Evolutionary conservation across 2,888 invertebrate species (phyloP).

Genomic region (Cybosia mesomella): DNA sequence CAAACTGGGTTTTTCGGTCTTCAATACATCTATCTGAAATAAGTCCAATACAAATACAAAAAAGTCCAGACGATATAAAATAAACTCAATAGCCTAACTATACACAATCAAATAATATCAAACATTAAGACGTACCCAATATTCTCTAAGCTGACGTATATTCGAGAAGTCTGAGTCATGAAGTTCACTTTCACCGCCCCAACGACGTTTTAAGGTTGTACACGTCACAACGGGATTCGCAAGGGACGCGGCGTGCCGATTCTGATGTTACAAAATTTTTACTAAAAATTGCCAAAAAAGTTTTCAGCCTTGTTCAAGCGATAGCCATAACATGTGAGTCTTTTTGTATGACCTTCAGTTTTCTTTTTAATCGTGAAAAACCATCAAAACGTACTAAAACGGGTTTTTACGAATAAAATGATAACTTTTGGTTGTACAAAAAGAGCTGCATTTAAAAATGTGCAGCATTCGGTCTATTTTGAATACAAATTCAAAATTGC

Average conservation of each 20-base stretch:
- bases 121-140: slow-evolving; percentile 39
- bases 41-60: background rate
- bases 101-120: background rate
- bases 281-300: no score
- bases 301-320: no score
- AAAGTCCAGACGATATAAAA: background rate
- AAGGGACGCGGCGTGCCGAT: slow-evolving; percentile 14
- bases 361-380: no score
- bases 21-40: background rate
- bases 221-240: slow-evolving; percentile 29
- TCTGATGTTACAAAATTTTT: no score
- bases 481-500: no score
- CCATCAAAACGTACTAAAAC: no score
- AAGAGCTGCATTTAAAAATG: no score
- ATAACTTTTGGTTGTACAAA: no score
- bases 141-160: slow-evolving; percentile 62
- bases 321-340: no score
- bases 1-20: background rate
- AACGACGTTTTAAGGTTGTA: slow-evolving; percentile 33
- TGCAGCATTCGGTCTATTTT: no score
- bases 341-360: no score
- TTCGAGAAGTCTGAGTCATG: slow-evolving; percentile 73
- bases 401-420: no score
- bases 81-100: background rate
- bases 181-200: slow-evolving; percentile 78